A percentile compares a stretch with the other conserved stretches of the same genome.
Evolutionary conservation across 2,113 vertebrate species (phyloP).

Genomic region (Scopus umbretta): DNA sequence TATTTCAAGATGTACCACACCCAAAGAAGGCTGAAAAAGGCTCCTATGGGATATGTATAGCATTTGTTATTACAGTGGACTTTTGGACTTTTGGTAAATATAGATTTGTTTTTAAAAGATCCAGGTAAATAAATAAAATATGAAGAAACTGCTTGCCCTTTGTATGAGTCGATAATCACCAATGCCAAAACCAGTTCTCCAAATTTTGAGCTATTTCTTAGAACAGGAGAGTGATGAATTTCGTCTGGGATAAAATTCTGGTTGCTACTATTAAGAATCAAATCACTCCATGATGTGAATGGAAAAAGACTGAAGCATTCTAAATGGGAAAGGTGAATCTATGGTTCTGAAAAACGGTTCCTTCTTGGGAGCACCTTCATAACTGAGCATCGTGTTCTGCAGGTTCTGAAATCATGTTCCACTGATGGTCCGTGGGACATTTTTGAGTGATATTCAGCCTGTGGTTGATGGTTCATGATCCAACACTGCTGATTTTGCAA

Average conservation of each 20-base stretch:
- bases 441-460: background rate
- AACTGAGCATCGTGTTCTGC: background rate
- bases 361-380: background rate
- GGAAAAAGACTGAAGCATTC: background rate
- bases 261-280: background rate
- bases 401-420: background rate
- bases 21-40: background rate
- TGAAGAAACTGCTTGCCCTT: background rate
- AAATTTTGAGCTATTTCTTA: background rate
- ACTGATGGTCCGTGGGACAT: background rate
- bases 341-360: background rate
- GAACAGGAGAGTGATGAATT: background rate
- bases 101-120: background rate
- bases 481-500: background rate
- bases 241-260: background rate
- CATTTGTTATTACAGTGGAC: background rate
- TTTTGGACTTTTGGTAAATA: background rate
- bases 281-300: background rate
- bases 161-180: background rate
- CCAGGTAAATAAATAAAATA: background rate
- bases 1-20: background rate
- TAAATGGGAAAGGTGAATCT: background rate
- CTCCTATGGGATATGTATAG: background rate
- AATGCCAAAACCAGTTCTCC: background rate
- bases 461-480: background rate